Evolutionary conservation across 1,140 invertebrate genomes (phyloP).

Genomic region (Sinella curviseta): DNA sequence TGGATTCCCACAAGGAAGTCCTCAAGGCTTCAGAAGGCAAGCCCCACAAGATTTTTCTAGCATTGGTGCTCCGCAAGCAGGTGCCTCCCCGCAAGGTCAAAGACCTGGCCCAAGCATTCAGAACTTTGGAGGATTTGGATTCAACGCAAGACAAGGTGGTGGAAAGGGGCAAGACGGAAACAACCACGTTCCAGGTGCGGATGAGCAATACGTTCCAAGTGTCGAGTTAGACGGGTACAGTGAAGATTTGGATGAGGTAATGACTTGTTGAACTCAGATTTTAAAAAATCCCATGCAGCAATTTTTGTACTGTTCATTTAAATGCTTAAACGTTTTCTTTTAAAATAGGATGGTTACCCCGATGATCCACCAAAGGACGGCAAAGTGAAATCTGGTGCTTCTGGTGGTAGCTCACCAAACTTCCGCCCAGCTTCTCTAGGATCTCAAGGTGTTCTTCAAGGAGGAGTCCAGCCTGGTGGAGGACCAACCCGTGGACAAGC

Average conservation of each 20-base stretch:
- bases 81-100: neutral
- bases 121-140: conserved; percentile 5
- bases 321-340: too few species aligned
- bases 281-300: too few species aligned
- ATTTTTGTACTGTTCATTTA: too few species aligned
- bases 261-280: too few species aligned
- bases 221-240: conserved; percentile 47
- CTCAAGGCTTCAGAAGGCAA: neutral
- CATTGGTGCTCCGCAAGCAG: neutral
- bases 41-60: conserved; percentile 17
- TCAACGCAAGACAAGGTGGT: neutral
- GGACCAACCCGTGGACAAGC: neutral
- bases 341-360: conserved; percentile 10
- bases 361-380: conserved; percentile 16
- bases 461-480: neutral
- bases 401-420: neutral
- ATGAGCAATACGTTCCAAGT: conserved; percentile 40
- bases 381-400: neutral
- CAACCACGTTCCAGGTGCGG: neutral
- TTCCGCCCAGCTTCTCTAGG: neutral
- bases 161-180: neutral
- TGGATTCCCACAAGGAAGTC: neutral
- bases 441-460: neutral
- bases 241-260: conserved; percentile 48
- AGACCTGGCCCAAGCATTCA: neutral